Base-by-base conservation (phyloP, 2,113 vertebrate genomes). In the Pedionomus torquatus region DNA sequence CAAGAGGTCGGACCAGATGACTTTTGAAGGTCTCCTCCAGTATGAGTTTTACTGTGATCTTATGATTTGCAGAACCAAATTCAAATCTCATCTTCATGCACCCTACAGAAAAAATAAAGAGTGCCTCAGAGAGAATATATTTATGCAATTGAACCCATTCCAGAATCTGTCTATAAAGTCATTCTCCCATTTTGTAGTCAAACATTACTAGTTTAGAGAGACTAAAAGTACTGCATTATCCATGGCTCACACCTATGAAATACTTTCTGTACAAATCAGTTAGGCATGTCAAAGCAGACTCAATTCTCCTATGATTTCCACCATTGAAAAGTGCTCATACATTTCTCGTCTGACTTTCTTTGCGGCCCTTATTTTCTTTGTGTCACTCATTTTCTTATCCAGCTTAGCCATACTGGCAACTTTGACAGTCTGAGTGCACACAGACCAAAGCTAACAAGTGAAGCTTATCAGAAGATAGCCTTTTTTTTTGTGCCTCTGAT, bases 351-450 rank as follows among this genome's bases (percentile, higher is more conserved):
- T 75, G 31, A 70, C 79, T 83, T 90, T 46, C n/a, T 18, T 20
- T 69, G 48, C 88, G 49, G 43, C 16, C 69, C 77, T 85, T 70
- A 81, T 85, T 96, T 96, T 71, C 64, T 76, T 55, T 77, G 44
- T 89, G 51, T 95, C 87, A 80, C 21, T 93, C 66, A 83, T 93
- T 87, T 95, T 95, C 92, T 95, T 90, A 95, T 89, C 74, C 89
- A 74, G 41, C 63, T 87, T 90, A 95, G 49, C 70, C 57, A 89
- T 24, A 44, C 71, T 81, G 58, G 49, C 44, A 78, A 69, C 37
- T 92, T 78, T 83, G 88, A 92, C 71, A 90, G 80, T 39, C 70
- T 85, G 60, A 49, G 26, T 51, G 80, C 4, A 5, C 28, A 39
- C 57, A 77, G 57, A 69, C 76, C 68, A 95, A 69, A 92, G 72